Conservation (phyloP, 2,113 vertebrate genomes). For the Excalfactoria chinensis region DNA sequence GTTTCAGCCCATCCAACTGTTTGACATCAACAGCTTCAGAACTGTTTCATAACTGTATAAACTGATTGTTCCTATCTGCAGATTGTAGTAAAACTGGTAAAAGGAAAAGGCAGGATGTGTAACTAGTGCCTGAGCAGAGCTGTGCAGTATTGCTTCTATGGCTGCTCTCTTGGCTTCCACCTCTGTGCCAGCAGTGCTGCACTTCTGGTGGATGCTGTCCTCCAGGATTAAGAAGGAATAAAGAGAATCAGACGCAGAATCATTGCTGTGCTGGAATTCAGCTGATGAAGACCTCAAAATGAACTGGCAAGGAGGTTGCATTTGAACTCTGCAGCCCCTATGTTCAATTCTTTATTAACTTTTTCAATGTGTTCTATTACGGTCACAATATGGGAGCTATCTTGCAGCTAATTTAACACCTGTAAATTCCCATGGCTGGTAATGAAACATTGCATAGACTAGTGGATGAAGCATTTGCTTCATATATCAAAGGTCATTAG, state of each 20-base stretch:
- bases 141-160: not conserved
- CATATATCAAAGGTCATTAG: conserved; percentile 63
- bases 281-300: conserved; percentile 13
- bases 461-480: conserved; percentile 47
- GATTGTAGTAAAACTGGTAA: not conserved
- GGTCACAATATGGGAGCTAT: conserved; percentile 51
- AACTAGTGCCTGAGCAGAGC: rapidly evolving
- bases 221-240: not conserved
- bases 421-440: conserved; percentile 63
- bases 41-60: not conserved
- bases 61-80: not conserved
- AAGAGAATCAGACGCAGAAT: not conserved
- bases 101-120: not conserved
- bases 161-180: not conserved
- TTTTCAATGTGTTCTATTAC: conserved; percentile 58
- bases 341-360: conserved; percentile 50
- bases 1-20: not conserved
- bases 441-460: conserved; percentile 40
- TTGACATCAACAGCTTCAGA: not conserved
- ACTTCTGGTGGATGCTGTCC: not conserved
- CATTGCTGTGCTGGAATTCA: rapidly evolving
- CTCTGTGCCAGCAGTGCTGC: not conserved
- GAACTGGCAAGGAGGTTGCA: conserved; percentile 26
- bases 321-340: not conserved
- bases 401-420: conserved; percentile 68